Evolutionary conservation across 2,888 invertebrate species (phyloP), one percentile per base, ranked within the genome.

Genomic region (Itoplectis maculator): DNA sequence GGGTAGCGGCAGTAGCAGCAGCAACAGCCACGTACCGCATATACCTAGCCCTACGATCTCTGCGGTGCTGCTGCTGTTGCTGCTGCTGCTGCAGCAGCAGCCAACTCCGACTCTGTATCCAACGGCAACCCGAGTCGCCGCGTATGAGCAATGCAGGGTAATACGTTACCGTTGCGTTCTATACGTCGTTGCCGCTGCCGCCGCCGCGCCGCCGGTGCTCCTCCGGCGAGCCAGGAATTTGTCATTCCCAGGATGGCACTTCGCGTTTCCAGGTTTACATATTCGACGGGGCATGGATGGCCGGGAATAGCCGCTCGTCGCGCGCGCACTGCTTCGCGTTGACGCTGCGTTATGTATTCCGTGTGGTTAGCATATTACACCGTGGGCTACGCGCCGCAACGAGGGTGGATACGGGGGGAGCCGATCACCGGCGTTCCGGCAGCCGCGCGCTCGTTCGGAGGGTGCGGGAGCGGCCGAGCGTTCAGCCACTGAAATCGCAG

Each of bases 201-300:
- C 29, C 29, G 29, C 29, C 5, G 29, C 29, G 3, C 3, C 29
- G 3, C 3, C 29, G 29, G 3, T 29, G 29, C 73, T 69, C 73
- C 51, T 69, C 47, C 65, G 76, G 63, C 68, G 79, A 77, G 65
- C 83, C 70, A 73, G 76, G 51, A 83, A 85, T 85, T 85, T 81
- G 81, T 85, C 83, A 81, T 79, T 81, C 70, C 79, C 13, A 54
- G 70, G 45, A 77, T 81, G 75, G 76, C 82, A 81, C 69, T 82
- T 76, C 20, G 74, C 65, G 74, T 85, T 84, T 81, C 69, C 70
- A 81, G 47, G 74, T 85, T 83, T 81, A 72, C 69, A 81, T 81
- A 81, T 81, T 77, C 68, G 73, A 73, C 73, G 68, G 40, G 56
- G 29, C 23, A 56, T 56, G n/a, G 35, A 56, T 56, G 56, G 35